Base-by-base conservation (phyloP, 64 coral and sea anemone genomes). In the Anthopleura sola region DNA sequence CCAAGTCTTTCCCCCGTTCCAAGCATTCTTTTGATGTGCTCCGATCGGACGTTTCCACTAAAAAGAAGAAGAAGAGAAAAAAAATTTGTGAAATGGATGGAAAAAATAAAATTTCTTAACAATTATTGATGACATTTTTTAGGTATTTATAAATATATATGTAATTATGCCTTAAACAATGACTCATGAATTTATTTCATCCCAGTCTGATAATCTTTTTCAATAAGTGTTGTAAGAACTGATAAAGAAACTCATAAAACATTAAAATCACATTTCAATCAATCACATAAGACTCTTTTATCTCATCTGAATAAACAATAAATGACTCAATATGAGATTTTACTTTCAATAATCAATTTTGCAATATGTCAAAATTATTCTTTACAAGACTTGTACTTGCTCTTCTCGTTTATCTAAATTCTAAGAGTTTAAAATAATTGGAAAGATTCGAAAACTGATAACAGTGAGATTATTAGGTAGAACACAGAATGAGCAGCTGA, bases 1-100 rank as follows among this genome's bases (percentile, higher is more conserved):
- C 33, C 26, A 91, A 62, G 28, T 91, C 89, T 44, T 91, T 82
- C 47, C 71, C 85, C 6, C 57, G 36, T 31, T 85, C 68, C 3
- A 39, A 75, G 78, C 85, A 91, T 79, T 85, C 89, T 47, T 78
- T 86, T 31, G 89, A 80, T 50, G 89, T 91, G 58, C 89, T 91
- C 86, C 89, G 78, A 68, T 91, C 89, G 51, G 60, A 86, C 16
- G 89, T 86, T 69, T 91, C 89, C 89, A 91, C 89, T 91, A 53
- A 12, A 53, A 53, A 17, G 14, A 5, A 12, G 29, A 71, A 71
- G 15, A 6, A 31, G 34, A 71, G 28, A 23, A 64, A 64, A 23
- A 26, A 71, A 71, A 71, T 36, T 5, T 19, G 3, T 34, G 13
- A 71, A 11, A 71, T 32, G 66, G 28, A 34, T 66, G 20, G 23